Percentiles rank a stretch among this genome's conserved stretches.
Evolutionary conservation across 2,888 invertebrate species (phyloP).

Genomic region (Pammene fasciana): DNA sequence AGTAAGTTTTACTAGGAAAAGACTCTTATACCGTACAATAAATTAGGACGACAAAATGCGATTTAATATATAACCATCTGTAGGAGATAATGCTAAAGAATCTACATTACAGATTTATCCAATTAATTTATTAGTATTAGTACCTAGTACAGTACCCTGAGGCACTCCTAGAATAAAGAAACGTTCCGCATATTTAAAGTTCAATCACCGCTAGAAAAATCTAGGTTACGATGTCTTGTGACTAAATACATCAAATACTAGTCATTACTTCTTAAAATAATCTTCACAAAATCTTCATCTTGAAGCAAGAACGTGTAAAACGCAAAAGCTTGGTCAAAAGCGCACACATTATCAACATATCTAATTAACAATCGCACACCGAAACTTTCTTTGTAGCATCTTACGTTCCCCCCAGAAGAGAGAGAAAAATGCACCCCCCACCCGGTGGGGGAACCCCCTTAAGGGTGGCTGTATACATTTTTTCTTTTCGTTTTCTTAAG

Average conservation of each 20-base stretch:
- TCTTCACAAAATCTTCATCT: not conserved
- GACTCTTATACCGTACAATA: no score
- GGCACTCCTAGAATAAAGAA: not conserved
- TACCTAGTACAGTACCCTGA: conserved; percentile 3
- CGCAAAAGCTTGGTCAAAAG: not conserved
- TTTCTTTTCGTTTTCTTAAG: conserved; percentile 84
- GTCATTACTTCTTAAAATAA: not conserved
- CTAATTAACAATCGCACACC: conserved; percentile 70
- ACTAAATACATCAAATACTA: not conserved
- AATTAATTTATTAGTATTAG: not conserved
- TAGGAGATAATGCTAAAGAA: not conserved
- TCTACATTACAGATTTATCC: not conserved
- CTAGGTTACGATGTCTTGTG: not conserved
- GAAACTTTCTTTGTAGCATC: conserved; percentile 80
- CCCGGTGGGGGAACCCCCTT: conserved; percentile 53
- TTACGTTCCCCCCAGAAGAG: conserved; percentile 67
- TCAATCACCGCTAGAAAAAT: not conserved
- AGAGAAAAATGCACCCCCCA: conserved; percentile 74
- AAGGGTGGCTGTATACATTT: conserved; percentile 81
- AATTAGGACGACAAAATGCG: no score
- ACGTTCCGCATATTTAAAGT: not conserved
- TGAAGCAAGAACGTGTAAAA: not conserved
- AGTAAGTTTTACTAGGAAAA: no score
- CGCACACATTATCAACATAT: conserved; percentile 50
- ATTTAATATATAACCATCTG: no score